Evolutionary conservation across 2,888 invertebrate species (phyloP).

Genomic region (Ectropis crepuscularia): DNA sequence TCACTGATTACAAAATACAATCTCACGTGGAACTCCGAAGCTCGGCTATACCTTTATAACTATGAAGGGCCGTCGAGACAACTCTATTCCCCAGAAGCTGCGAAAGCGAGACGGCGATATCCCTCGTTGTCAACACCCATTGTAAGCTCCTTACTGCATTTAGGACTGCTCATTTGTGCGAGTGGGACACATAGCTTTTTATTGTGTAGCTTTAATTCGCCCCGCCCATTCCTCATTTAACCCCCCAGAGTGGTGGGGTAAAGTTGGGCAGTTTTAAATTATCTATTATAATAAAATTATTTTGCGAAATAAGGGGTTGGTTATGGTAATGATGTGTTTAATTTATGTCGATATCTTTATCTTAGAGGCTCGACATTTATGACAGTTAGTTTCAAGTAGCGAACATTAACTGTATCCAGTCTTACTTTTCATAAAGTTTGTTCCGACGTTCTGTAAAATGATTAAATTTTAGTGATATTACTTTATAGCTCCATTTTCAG

Average conservation of each 20-base stretch:
- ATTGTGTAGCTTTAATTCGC: conserved; percentile 68
- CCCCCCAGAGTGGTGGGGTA: conserved; percentile 73
- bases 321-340: conserved; percentile 82
- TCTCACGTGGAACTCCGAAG: conserved; percentile 80
- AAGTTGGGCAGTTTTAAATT: conserved; percentile 83
- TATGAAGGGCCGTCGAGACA: conserved; percentile 72
- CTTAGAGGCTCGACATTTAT: conserved; percentile 48
- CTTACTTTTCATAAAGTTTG: conserved; percentile 11
- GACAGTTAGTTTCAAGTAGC: conserved; percentile 35
- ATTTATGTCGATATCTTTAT: conserved; percentile 67
- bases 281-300: conserved; percentile 85
- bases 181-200: conserved; percentile 72
- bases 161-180: conserved; percentile 80
- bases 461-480: too few species aligned
- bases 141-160: conserved; percentile 80
- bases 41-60: conserved; percentile 73
- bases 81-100: conserved; percentile 59
- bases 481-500: too few species aligned
- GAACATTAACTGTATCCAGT: conserved; percentile 19
- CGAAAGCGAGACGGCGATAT: conserved; percentile 64
- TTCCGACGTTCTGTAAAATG: not conserved
- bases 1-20: conserved; percentile 82
- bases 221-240: conserved; percentile 78
- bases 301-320: conserved; percentile 83
- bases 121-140: conserved; percentile 71